A percentile compares a stretch with the other conserved stretches of the same genome.
These are phyloP conservation scores for Aporophyla nigra DNA, from an alignment of 2,888 invertebrate species.

Conservation along the genomic window DNA sequence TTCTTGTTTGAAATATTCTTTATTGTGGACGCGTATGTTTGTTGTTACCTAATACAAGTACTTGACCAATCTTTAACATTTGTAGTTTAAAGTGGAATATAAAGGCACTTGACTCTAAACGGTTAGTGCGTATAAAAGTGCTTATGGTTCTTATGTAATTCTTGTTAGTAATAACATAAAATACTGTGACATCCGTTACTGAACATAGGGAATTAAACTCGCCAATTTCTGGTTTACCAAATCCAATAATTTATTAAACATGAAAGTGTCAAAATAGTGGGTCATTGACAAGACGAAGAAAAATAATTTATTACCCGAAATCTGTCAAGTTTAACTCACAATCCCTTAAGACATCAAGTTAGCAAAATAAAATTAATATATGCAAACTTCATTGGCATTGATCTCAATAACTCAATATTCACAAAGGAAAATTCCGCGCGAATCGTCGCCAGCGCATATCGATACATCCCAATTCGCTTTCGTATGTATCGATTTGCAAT, in stretches of 20 bases:
- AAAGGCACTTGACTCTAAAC: slow-evolving; percentile 37
- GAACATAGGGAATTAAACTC: neutral
- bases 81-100: slow-evolving; percentile 54
- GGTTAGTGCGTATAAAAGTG: slow-evolving; percentile 19
- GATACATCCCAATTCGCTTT: slow-evolving; percentile 49
- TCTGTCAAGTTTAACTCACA: neutral
- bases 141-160: slow-evolving; percentile 34
- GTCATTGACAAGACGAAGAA: neutral
- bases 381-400: slow-evolving; percentile 57
- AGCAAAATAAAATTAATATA: slow-evolving; percentile 35
- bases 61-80: slow-evolving; percentile 66
- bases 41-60: slow-evolving; percentile 60
- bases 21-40: slow-evolving; percentile 54
- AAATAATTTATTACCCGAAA: neutral
- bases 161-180: slow-evolving; percentile 1
- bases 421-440: slow-evolving; percentile 50
- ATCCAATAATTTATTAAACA: neutral
- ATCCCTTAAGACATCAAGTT: neutral
- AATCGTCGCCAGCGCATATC: slow-evolving; percentile 40
- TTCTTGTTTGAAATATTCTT: slow-evolving; percentile 64
- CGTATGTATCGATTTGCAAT: slow-evolving; percentile 72
- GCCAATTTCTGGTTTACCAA: neutral
- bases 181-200: slow-evolving; percentile 12
- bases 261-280: too few relatives aligned
- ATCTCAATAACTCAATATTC: slow-evolving; percentile 58